Conservation (phyloP, 2,797 vertebrate genomes). For the Xyrichtys novacula region DNA sequence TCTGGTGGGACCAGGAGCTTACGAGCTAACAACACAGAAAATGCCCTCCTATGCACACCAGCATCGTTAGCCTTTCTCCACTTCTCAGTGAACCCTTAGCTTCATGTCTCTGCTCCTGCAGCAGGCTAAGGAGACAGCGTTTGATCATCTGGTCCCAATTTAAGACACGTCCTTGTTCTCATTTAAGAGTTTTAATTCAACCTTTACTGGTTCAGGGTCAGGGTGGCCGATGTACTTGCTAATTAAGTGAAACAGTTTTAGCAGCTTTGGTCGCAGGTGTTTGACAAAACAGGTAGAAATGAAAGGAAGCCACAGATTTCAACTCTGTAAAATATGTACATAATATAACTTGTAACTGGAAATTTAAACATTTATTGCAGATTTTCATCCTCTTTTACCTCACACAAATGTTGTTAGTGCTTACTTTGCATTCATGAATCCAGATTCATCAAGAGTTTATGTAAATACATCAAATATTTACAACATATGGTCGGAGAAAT, state of each 20-base stretch:
- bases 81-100: constrained; percentile 22
- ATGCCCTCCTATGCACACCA: constrained; percentile 37
- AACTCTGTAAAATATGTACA: background rate
- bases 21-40: constrained; percentile 53
- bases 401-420: background rate
- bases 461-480: constrained; percentile 58
- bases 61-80: constrained; percentile 31
- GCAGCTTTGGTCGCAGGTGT: background rate
- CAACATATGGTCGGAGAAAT: constrained; percentile 18
- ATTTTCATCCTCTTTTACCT: background rate
- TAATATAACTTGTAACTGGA: background rate
- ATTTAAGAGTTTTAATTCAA: constrained; percentile 1
- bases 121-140: constrained; percentile 19
- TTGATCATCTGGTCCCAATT: constrained; percentile 18
- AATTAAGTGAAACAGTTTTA: background rate
- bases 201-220: background rate
- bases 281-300: background rate
- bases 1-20: constrained; percentile 51
- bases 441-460: constrained; percentile 24
- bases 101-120: constrained; percentile 7
- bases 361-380: background rate
- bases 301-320: background rate
- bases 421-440: constrained; percentile 52
- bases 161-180: constrained; percentile 4
- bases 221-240: background rate